Percentiles rank a stretch among this genome's conserved stretches.
Conservation (phyloP, 2,888 invertebrate genomes). For the Dryadula phaetusa region DNA sequence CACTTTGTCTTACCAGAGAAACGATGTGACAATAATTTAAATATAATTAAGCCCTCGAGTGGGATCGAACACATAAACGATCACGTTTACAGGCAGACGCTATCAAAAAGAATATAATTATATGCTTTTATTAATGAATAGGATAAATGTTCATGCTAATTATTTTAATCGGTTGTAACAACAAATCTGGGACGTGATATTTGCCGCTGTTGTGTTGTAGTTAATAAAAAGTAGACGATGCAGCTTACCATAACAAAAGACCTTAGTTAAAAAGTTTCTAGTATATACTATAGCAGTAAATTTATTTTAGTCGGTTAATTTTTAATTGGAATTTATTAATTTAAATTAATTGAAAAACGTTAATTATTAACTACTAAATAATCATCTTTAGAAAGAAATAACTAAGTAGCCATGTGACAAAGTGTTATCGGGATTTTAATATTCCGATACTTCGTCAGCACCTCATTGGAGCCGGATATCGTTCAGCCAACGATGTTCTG, state of each 20-base stretch:
- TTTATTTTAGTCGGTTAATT: slow-evolving; percentile 2
- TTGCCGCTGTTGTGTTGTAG: not conserved
- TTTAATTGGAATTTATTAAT: not conserved
- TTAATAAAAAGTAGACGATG: slow-evolving; percentile 20
- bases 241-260: slow-evolving; percentile 31
- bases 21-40: too few species aligned
- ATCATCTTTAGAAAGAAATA: not conserved
- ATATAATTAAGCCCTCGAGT: too few species aligned
- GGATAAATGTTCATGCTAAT: not conserved
- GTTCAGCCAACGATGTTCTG: slow-evolving; percentile 12
- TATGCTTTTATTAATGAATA: not conserved
- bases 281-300: not conserved
- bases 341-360: too few species aligned
- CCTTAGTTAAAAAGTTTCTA: slow-evolving; percentile 7
- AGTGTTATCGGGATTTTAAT: slow-evolving; percentile 12
- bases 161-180: not conserved
- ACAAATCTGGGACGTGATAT: slow-evolving; percentile 17
- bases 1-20: too few species aligned
- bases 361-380: too few species aligned
- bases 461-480: slow-evolving; percentile 26
- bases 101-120: too few species aligned
- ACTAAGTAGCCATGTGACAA: not conserved
- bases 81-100: too few species aligned
- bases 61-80: too few species aligned
- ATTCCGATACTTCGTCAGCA: slow-evolving; percentile 21